Evolutionary conservation across 2,797 vertebrate genomes (phyloP).

Genomic region (Vultur gryphus): DNA sequence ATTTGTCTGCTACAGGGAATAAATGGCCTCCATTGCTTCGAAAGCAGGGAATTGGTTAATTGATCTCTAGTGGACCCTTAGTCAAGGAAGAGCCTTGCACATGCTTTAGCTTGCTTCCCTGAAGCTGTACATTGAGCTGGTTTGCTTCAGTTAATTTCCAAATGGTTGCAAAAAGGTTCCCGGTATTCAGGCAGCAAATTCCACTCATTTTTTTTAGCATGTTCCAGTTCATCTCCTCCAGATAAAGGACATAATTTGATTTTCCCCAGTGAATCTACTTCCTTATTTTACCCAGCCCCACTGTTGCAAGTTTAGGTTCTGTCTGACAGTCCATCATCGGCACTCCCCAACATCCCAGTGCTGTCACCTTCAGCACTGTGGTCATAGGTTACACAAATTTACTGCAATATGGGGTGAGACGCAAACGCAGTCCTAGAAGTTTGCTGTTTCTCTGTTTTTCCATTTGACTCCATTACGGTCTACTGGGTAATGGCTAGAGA

Average conservation of each 20-base stretch:
- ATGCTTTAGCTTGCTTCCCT: not conserved
- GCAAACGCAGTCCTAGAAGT: not conserved
- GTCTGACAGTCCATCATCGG: not conserved
- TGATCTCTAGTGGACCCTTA: constrained; percentile 33
- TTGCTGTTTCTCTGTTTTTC: not conserved
- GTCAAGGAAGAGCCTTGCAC: constrained; percentile 15
- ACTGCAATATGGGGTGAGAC: not conserved
- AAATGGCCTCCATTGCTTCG: constrained; percentile 44
- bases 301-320: not conserved
- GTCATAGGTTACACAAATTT: not conserved
- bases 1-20: constrained; percentile 17
- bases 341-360: not conserved
- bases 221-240: not conserved
- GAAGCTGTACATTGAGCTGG: not conserved
- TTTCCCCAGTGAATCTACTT: not conserved
- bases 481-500: not conserved
- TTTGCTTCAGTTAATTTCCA: constrained; percentile 30
- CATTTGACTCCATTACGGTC: not conserved
- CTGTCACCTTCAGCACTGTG: not conserved
- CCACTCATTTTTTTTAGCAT: not conserved
- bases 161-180: not conserved
- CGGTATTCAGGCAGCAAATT: not conserved
- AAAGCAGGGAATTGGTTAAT: constrained; percentile 43
- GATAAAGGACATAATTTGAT: not conserved
- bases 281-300: not conserved